Evolutionary conservation across 2,113 vertebrate genomes (phyloP).

Genomic region (Synchiropus splendidus): DNA sequence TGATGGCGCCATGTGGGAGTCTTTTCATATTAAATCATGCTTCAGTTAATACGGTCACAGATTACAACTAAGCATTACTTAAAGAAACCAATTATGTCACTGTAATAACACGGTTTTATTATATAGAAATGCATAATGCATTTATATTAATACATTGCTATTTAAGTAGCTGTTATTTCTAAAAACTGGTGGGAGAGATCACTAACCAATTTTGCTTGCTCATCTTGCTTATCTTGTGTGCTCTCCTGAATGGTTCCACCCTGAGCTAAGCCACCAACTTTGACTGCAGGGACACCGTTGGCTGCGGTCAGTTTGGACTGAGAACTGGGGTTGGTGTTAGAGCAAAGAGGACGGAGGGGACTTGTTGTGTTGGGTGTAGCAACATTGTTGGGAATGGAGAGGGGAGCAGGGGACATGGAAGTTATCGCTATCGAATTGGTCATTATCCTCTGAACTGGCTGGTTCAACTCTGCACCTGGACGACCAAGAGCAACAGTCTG

Average conservation of each 20-base stretch:
- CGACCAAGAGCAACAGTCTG: conserved; percentile 78
- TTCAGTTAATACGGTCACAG: too few species aligned
- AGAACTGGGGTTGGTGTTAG: conserved; percentile 71
- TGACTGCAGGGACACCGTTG: conserved; percentile 68
- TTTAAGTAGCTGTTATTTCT: too few species aligned
- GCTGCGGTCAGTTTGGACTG: conserved; percentile 78
- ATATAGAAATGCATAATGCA: too few species aligned
- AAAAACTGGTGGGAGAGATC: background rate
- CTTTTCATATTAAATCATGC: conserved; percentile 1
- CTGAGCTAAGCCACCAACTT: conserved; percentile 76
- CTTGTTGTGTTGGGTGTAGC: conserved; percentile 64
- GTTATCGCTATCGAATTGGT: conserved; percentile 68
- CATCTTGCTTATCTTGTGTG: conserved; percentile 85
- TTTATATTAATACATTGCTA: too few species aligned
- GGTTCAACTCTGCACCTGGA: conserved; percentile 70
- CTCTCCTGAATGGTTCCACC: conserved; percentile 65
- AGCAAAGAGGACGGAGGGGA: conserved; percentile 68
- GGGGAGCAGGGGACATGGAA: conserved; percentile 53
- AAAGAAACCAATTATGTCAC: background rate
- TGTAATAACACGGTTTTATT: too few species aligned
- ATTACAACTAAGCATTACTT: too few species aligned
- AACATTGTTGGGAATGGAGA: conserved; percentile 58
- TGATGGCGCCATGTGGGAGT: too few species aligned
- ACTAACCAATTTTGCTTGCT: conserved; percentile 88
- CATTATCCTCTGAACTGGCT: conserved; percentile 72